phyloP scores from a whole-genome alignment of 1,140 invertebrate genomes.

The Chrysoperla carnea region DNA sequence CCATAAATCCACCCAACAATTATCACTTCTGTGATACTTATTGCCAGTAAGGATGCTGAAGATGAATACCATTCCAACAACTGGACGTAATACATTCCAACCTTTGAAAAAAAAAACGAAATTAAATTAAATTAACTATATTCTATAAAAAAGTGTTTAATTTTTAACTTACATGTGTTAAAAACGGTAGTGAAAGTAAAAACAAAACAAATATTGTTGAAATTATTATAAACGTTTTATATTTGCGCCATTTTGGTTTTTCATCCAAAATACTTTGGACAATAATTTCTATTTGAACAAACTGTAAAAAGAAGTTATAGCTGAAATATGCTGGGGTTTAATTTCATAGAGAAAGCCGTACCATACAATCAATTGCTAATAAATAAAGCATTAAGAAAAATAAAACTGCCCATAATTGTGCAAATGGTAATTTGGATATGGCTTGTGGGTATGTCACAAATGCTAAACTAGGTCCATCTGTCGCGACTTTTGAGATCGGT shows the following conservation, averaged over 20 bases:
- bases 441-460: slow-evolving; percentile 89
- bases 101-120: slow-evolving; percentile 39
- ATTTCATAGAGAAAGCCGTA: slow-evolving; percentile 21
- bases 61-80: slow-evolving; percentile 85
- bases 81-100: slow-evolving; percentile 80
- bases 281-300: slow-evolving; percentile 56
- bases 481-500: slow-evolving; percentile 70
- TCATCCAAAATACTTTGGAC: slow-evolving; percentile 56
- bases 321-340: slow-evolving; percentile 5
- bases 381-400: slow-evolving; percentile 92
- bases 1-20: slow-evolving; percentile 63
- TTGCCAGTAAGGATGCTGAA: slow-evolving; percentile 48
- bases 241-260: slow-evolving; percentile 29
- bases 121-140: too few species aligned
- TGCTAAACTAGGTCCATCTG: slow-evolving; percentile 74
- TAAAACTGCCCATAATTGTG: slow-evolving; percentile 74
- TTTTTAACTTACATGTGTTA: slow-evolving; percentile 46
- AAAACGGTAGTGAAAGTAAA: slow-evolving; percentile 43
- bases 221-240: slow-evolving; percentile 41
- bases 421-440: slow-evolving; percentile 68
- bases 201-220: slow-evolving; percentile 38
- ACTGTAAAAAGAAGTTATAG: slow-evolving; percentile 27
- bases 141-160: too few species aligned
- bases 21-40: slow-evolving; percentile 52
- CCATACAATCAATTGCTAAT: slow-evolving; percentile 78